A percentile compares a stretch with the other conserved stretches of the same genome.
Conservation (phyloP, 2,797 vertebrate genomes). For the Anolis apletophallus region DNA sequence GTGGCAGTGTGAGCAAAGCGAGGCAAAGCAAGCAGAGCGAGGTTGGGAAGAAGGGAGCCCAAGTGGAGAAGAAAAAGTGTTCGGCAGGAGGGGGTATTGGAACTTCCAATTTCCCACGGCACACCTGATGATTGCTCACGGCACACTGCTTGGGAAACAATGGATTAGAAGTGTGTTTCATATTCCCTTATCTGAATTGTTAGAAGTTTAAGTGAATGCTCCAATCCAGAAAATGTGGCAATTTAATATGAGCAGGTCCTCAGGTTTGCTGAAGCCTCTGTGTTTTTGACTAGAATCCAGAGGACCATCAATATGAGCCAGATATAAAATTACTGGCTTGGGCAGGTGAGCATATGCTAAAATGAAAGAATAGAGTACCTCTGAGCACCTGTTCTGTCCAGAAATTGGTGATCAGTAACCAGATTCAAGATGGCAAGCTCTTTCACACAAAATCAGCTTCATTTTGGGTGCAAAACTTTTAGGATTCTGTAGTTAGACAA, state of each 20-base stretch:
- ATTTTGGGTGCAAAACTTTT: not conserved
- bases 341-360: not conserved
- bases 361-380: not conserved
- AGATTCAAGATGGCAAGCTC: not conserved
- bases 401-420: not conserved
- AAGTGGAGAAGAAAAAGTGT: too few species aligned
- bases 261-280: not conserved
- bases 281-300: not conserved
- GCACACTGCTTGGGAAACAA: too few species aligned
- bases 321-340: not conserved
- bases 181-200: slow-evolving; percentile 60
- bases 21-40: too few species aligned
- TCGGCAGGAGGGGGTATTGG: too few species aligned
- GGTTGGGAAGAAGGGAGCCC: too few species aligned
- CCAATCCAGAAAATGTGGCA: slow-evolving; percentile 50
- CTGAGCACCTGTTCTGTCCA: not conserved
- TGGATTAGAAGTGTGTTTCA: slow-evolving; percentile 63
- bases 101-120: too few species aligned
- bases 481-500: not conserved
- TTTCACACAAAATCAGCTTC: not conserved
- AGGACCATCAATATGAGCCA: not conserved
- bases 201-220: slow-evolving; percentile 62
- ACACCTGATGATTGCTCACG: too few species aligned
- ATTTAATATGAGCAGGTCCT: slow-evolving; percentile 18
- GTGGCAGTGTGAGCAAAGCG: too few species aligned